A percentile compares a stretch with the other conserved stretches of the same genome.
These are phyloP conservation scores for Drosophila niveifrons DNA, from an alignment of 2,888 invertebrate species.

Conservation along the genomic window DNA sequence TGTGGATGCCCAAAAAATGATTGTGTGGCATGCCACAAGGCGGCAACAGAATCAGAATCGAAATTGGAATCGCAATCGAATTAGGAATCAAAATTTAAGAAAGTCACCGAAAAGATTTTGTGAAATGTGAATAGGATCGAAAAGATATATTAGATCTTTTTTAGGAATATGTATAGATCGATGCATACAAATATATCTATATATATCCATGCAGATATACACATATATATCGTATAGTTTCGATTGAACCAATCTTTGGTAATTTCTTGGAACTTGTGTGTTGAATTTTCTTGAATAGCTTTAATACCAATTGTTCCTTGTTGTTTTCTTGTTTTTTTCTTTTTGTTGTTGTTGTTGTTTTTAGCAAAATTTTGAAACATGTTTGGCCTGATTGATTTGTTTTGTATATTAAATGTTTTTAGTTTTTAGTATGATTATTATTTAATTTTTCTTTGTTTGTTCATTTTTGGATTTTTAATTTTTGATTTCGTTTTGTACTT, in stretches of 20 bases:
- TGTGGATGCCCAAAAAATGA: conserved; percentile 6
- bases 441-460: conserved; percentile 41
- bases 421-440: conserved; percentile 61
- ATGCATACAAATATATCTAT: conserved; percentile 7
- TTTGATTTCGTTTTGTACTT: conserved; percentile 48
- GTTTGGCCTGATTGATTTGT: conserved; percentile 86
- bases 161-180: conserved; percentile 10
- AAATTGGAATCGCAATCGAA: neutral
- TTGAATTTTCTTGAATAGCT: conserved; percentile 46
- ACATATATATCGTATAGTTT: conserved; percentile 3
- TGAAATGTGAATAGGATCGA: conserved; percentile 6
- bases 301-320: conserved; percentile 69
- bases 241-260: neutral
- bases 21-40: conserved; percentile 34
- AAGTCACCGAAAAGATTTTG: conserved; percentile 28
- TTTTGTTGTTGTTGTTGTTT: conserved; percentile 40
- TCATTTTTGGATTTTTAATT: conserved; percentile 45
- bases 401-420: conserved; percentile 72
- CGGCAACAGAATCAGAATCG: conserved; percentile 33
- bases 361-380: conserved; percentile 85
- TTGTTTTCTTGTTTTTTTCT: conserved; percentile 37
- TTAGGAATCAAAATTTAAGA: conserved; percentile 5
- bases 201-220: neutral
- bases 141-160: conserved; percentile 10
- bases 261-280: conserved; percentile 17